Evolutionary conservation across 1,140 invertebrate species (phyloP).

Genomic region (Rhagoletis zephyria): DNA sequence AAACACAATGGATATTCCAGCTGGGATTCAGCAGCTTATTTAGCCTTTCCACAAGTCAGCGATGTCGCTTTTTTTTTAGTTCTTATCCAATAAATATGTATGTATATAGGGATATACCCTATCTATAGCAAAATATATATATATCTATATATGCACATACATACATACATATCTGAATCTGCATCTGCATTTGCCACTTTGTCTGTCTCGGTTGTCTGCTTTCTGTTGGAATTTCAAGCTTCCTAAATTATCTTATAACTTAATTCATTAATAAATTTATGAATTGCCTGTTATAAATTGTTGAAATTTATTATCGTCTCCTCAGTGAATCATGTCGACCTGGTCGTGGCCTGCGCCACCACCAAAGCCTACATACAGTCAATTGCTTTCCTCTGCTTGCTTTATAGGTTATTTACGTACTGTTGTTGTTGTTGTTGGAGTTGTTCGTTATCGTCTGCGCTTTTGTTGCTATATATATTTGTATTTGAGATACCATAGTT

Average conservation of each 20-base stretch:
- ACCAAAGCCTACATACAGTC: neutral
- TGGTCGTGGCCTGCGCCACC: constrained; percentile 25
- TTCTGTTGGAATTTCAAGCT: constrained; percentile 30
- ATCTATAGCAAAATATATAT: neutral
- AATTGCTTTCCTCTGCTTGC: constrained; percentile 11
- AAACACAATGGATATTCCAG: neutral
- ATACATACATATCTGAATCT: constrained; percentile 33
- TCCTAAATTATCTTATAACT: constrained; percentile 72
- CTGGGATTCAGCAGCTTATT: neutral
- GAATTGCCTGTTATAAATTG: constrained; percentile 71
- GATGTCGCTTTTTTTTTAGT: neutral
- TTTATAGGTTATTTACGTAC: neutral
- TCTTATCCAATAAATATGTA: too few relatives aligned
- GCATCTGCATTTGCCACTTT: constrained; percentile 20
- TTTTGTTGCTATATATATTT: constrained; percentile 38
- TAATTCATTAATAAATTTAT: constrained; percentile 73
- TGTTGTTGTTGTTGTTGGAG: neutral
- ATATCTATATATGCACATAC: neutral
- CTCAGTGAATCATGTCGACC: constrained; percentile 52
- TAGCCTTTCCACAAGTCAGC: neutral
- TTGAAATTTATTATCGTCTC: constrained; percentile 66
- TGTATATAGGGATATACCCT: too few relatives aligned
- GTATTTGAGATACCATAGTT: neutral
- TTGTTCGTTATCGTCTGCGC: constrained; percentile 9
- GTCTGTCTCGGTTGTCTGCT: constrained; percentile 45